Base-by-base conservation (phyloP, 1,140 invertebrate species). In the Drosophila sp. region DNA sequence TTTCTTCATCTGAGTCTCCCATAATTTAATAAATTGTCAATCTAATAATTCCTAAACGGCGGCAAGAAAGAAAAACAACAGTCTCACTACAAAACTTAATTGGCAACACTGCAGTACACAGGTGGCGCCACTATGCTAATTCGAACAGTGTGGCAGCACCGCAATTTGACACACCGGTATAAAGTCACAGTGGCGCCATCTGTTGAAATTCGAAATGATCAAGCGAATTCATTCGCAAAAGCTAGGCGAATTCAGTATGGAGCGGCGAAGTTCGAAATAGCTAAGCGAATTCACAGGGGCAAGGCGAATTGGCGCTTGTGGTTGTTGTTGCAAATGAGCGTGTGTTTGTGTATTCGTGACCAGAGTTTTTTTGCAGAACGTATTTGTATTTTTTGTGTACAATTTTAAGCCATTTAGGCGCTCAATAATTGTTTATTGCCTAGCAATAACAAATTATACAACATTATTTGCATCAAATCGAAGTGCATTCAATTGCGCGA, bases 261-360 rank as follows among this genome's bases (percentile, higher is more conserved):
- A 17, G 17, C 17, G 17, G 17, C 17, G 17, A 17, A 17, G 17
- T 17, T 17, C 17, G 17, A 17, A 17, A 17, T 17, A 17, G 33
- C 6, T 35, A 38, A 38, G 35, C 10, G 35, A 11, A 38, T 7
- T 8, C 35, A 38, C 2, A 10, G 7, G 10, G 35, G 35, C 35
- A 38, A 38, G 10, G 35, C 35, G 35, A 38, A 38, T 38, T 38
- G 35, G 10, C 3, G 35, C 8, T 8, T 38, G 3, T 38, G 10
- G 10, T 8, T 38, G 35, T 38, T 8, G 17, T 17, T 17, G 17
- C 17, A 17, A 17, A 17, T 17, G 11, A 38, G 56, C 40, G 40
- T 80, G 72, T 87, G 83, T 87, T 66, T 87, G 89, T 87, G 84
- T 89, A 89, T 89, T 89, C 85, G 80, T 89, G 84, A 89, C 84